phyloP scores from a whole-genome alignment of 2,797 vertebrate genomes.

The Takifugu ocellatus region DNA sequence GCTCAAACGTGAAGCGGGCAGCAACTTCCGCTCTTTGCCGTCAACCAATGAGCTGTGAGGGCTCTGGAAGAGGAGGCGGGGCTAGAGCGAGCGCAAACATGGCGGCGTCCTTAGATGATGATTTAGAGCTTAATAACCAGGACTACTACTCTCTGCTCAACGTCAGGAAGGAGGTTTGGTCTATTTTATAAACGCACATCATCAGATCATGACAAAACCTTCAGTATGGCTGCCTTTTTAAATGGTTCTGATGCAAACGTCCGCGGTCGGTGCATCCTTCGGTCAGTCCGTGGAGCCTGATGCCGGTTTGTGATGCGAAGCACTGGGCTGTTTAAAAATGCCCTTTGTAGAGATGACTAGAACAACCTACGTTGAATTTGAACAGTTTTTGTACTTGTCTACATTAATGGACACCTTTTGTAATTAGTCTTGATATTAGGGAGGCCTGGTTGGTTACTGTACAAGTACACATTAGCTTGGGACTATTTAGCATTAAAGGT shows the following conservation, averaged over 20 bases:
- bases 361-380: neutral
- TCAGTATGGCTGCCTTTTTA: neutral
- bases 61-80: slow-evolving; percentile 50
- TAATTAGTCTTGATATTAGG: too few relatives aligned
- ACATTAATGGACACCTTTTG: too few relatives aligned
- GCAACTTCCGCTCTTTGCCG: slow-evolving; percentile 1
- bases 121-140: slow-evolving; percentile 86
- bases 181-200: neutral
- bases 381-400: neutral
- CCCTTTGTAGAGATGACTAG: too few relatives aligned
- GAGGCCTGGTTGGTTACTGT: too few relatives aligned
- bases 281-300: slow-evolving; percentile 4
- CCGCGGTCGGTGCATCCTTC: slow-evolving; percentile 24
- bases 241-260: neutral
- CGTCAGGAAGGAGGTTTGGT: slow-evolving; percentile 91
- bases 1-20: slow-evolving; percentile 30
- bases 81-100: slow-evolving; percentile 81
- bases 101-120: slow-evolving; percentile 91
- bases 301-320: slow-evolving; percentile 23
- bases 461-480: too few relatives aligned
- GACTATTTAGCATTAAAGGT: too few relatives aligned
- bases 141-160: slow-evolving; percentile 93
- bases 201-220: neutral
- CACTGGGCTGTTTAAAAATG: neutral
- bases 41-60: slow-evolving; percentile 55